Base-by-base conservation (phyloP, 1,140 invertebrate genomes). In the Anoplolepis gracilipes region DNA sequence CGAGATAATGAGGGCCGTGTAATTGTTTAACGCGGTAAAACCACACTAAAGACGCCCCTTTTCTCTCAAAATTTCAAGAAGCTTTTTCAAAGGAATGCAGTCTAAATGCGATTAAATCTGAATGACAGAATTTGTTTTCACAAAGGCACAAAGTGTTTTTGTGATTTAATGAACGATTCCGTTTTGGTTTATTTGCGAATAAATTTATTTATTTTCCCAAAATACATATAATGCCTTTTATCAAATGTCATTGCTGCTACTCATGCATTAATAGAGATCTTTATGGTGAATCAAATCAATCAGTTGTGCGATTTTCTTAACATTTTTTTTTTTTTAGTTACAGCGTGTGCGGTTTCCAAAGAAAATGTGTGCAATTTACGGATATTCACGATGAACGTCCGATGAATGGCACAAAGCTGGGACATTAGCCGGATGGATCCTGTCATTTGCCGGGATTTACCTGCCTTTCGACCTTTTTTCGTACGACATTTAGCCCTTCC, bases 341-440 rank as follows among this genome's bases (percentile, higher is more conserved):
- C 55, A 28, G 46, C 33, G 64, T 28, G 22, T 28, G 11, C 4
- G 25, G 62, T 19, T 69, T 36, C 2, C 57, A 64, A 65, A 1
- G 46, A 3, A 39, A 75, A 72, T 30, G 55, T 6, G 46, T 49
- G 72, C 70, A 72, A 84, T 84, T 86, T 59, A 57, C 69, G n/a
- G 59, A 57, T 25, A n/a, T 72, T 82, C 76, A 69, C n/a, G 39
- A 62, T 59, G 84, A 69, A 85, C 19, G 57, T 76, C 62, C 46
- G 88, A 85, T 75, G 88, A 88, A 84, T 86, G 89, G 73, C 77
- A 90, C 82, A 90, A 90, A 90, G 88, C 46, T 76, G 55, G 88
- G 70, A 85, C 85, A 90, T 90, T 90, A 90, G 85, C 70, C 33
- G 81, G 79, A 75, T 76, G 49, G 81, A 90, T 90, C 65, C 82